Evolutionary conservation across 1,140 invertebrate genomes (phyloP), one percentile per base, ranked within the genome.

Genomic region (Cepaea nemoralis): DNA sequence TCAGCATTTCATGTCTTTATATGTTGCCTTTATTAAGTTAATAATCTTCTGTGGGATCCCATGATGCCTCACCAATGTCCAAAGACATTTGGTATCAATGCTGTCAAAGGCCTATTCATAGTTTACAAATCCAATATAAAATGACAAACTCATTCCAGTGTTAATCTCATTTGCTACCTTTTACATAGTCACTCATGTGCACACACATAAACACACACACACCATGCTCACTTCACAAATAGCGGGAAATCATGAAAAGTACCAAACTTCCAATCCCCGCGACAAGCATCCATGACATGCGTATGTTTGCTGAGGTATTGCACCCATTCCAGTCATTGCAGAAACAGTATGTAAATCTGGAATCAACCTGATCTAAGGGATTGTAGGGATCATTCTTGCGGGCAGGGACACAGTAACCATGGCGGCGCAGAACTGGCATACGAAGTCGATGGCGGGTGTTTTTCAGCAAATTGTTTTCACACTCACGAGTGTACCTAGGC

Each of bases 271-370:
- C 39, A 24, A 79, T 35, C 2, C 40, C 45, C 22, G 70, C 16
- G 19, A 76, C 40, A 39, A 76, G n/a, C 10, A 59, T 16, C 40
- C 31, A 80, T 27, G 59, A 71, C 19, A 74, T 37, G 22, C 50
- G 48, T 5, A 40, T 37, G 10, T 78, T 55, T 12, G 81, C 22
- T 10, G 88, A 87, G 24, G 86, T 83, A 80, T 91, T 91, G 83
- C 90, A 91, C 27, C 90, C 90, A 80, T 90, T 89, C 86, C 87
- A 90, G 45, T 91, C 90, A 80, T 91, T 90, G 81, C 90, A 91
- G 85, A 90, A 91, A 82, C 90, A 91, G 84, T 90, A 91, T 37
- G 81, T 82, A 6, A 87, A 87, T 8, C 86, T 82, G 14, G 71
- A 42, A 80, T 90, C 84, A 6, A 80, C 84, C 0, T 83, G 70